These are phyloP conservation scores for Deilephila porcellus DNA, from an alignment of 2,888 invertebrate species.

Conservation along the genomic window DNA sequence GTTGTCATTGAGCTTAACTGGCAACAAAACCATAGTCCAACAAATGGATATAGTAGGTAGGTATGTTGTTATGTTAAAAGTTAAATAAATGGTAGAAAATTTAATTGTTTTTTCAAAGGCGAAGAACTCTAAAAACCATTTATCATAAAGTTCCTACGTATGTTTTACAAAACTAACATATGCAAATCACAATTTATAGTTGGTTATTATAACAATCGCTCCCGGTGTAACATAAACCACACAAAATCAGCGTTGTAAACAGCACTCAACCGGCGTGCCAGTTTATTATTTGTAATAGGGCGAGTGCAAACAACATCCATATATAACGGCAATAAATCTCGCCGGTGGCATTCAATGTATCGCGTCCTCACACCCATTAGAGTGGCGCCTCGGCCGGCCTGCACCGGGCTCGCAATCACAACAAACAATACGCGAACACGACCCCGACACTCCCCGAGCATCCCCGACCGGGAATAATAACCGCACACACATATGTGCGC, in stretches of 20 bases:
- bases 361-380: conserved; percentile 32
- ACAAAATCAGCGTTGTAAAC: conserved; percentile 11
- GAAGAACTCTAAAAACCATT: neutral
- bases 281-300: conserved; percentile 15
- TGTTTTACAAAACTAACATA: neutral
- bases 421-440: conserved; percentile 63
- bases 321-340: conserved; percentile 23
- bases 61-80: too few relatives aligned
- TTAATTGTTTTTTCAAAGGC: too few relatives aligned
- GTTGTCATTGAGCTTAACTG: too few relatives aligned
- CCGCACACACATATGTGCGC: conserved; percentile 52
- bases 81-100: too few relatives aligned
- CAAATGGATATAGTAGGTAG: too few relatives aligned
- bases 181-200: neutral
- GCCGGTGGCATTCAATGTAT: neutral
- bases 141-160: neutral
- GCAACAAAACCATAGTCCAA: too few relatives aligned
- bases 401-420: conserved; percentile 59
- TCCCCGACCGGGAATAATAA: conserved; percentile 40
- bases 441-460: conserved; percentile 27
- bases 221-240: conserved; percentile 3
- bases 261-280: conserved; percentile 14
- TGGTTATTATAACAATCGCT: neutral
- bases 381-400: conserved; percentile 46
- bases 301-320: conserved; percentile 12